phyloP scores from a whole-genome alignment of 2,113 vertebrate species.

The Fukomys damarensis region DNA sequence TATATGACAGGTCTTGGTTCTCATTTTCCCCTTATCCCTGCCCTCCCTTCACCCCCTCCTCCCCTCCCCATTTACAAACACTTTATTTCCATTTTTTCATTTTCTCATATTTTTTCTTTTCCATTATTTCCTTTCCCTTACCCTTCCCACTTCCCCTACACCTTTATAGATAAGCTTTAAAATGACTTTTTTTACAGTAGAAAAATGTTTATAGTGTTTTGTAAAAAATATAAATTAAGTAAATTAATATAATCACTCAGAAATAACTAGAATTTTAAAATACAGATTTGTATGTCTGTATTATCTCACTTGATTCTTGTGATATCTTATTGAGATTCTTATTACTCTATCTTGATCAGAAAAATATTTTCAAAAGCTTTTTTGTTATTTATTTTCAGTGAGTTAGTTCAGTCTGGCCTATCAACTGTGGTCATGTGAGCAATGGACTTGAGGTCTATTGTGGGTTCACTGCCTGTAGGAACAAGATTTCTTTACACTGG shows the following conservation, averaged over 20 bases:
- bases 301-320: neutral
- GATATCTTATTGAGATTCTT: neutral
- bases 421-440: neutral
- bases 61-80: too few relatives aligned
- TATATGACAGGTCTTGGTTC: too few relatives aligned
- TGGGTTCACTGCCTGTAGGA: neutral
- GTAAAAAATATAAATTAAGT: neutral
- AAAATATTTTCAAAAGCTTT: neutral
- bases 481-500: neutral
- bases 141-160: too few relatives aligned
- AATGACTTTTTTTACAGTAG: neutral
- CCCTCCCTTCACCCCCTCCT: too few relatives aligned
- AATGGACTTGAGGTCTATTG: neutral
- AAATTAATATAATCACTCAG: neutral
- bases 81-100: too few relatives aligned
- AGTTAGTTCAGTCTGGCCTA: neutral
- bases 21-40: too few relatives aligned
- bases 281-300: neutral
- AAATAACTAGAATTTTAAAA: neutral
- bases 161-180: too few relatives aligned
- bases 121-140: too few relatives aligned
- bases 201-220: neutral
- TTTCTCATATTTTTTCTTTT: too few relatives aligned
- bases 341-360: neutral
- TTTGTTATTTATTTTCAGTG: neutral